Base-by-base conservation (phyloP, 2,888 invertebrate species). In the Watsonalla cultraria region DNA sequence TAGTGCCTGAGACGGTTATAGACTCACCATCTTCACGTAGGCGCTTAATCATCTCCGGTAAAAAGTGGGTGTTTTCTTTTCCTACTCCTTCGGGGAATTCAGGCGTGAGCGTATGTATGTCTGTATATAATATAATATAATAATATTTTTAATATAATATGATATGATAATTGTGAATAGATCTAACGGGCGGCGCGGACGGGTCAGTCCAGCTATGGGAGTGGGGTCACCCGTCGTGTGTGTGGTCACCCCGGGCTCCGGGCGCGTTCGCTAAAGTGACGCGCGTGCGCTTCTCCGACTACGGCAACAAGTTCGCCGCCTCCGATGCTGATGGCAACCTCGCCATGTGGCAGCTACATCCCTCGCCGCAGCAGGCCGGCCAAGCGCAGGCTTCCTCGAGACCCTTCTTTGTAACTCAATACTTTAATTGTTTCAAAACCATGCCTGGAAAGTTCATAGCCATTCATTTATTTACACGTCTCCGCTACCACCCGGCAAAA, bases 221-320 rank as follows among this genome's bases (percentile, higher is more conserved):
- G 90, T 99, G 99, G 99, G 98, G 97, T 7, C 98, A 98, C 85
- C 94, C 95, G 51, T 96, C 96, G 59, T 96, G 97, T 46, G 96
- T 98, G 11, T 96, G 97, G 73, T 95, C 95, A 24, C 98, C 98
- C 0, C 93, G 98, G 45, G 95, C 97, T n/a, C 94, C 98, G 0
- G 98, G 98, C 39, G 98, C 98, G 6, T 98, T 96, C 84, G 97
- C 97, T 39, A 97, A 97, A 89, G 99, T 99, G 55, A 98, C 98
- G 2, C 93, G 98, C 62, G 97, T 98, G n/a, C 93, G 97, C 56
- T 99, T 99, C 91, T 97, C 97, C 49, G 96, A 97, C 76, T 98
- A 99, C 84, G 99, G 99, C 56, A 99, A 98, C 90, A 99, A 99
- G 90, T 99, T 99, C 85, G 99, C 99, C 39, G 98, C 99, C 1